phyloP scores from a whole-genome alignment of 1,140 invertebrate genomes.

The Samia ricini region DNA sequence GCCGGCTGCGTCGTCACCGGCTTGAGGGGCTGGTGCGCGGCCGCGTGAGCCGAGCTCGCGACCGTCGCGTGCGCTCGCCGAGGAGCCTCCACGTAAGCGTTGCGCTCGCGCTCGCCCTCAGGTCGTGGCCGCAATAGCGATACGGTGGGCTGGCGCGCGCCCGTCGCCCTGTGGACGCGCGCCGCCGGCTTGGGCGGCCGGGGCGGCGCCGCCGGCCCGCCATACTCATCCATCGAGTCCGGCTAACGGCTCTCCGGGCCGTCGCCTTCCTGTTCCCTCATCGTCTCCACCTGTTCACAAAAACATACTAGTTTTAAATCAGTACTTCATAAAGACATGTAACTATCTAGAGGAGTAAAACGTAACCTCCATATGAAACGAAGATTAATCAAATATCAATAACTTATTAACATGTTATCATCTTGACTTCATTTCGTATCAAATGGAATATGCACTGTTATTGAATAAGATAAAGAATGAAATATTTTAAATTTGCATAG shows the following conservation, averaged over 20 bases:
- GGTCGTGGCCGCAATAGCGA: constrained; percentile 86
- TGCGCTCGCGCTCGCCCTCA: constrained; percentile 85
- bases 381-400: neutral
- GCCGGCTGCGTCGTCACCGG: constrained; percentile 71
- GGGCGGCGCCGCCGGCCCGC: constrained; percentile 82
- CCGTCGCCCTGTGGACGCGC: constrained; percentile 79
- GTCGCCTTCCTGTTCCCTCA: constrained; percentile 80
- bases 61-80: constrained; percentile 54
- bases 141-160: constrained; percentile 80
- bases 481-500: too few relatives aligned
- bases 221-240: constrained; percentile 77
- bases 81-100: constrained; percentile 93
- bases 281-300: constrained; percentile 77
- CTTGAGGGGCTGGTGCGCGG: constrained; percentile 55
- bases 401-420: neutral
- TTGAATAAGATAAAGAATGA: neutral
- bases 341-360: too few relatives aligned
- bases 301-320: constrained; percentile 9
- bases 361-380: neutral
- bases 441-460: neutral
- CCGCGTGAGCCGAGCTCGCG: constrained; percentile 47
- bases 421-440: neutral
- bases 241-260: constrained; percentile 77
- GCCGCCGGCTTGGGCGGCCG: constrained; percentile 81
- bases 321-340: neutral